A percentile compares a stretch with the other conserved stretches of the same genome.
Evolutionary conservation across 1,140 invertebrate genomes (phyloP).

Genomic region (Lepidotrigona ventralis): DNA sequence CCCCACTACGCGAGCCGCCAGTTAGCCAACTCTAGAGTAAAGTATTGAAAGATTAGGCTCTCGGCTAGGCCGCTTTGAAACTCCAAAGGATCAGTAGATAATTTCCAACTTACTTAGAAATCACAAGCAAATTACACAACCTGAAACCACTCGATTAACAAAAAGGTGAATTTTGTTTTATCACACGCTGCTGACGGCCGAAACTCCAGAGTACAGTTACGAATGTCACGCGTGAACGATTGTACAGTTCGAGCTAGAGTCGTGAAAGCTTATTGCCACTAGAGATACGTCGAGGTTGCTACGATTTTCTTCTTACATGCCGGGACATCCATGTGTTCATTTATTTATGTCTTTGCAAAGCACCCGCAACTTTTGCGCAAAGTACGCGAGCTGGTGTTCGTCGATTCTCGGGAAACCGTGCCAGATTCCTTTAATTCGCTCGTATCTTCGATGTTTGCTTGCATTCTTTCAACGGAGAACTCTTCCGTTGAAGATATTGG

Average conservation of each 20-base stretch:
- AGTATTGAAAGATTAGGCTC: neutral
- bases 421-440: too few species aligned
- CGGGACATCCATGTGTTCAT: neutral
- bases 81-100: neutral
- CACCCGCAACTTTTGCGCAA: neutral
- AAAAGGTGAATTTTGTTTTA: neutral
- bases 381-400: neutral
- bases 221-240: slow-evolving; percentile 23
- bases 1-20: too few species aligned
- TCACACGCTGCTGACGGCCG: neutral
- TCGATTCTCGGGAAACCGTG: too few species aligned
- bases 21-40: too few species aligned
- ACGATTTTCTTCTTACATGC: neutral
- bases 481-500: too few species aligned
- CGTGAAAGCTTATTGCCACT: slow-evolving; percentile 18
- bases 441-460: too few species aligned
- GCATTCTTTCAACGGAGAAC: too few species aligned
- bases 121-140: too few species aligned
- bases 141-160: neutral
- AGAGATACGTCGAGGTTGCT: slow-evolving; percentile 16
- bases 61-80: neutral
- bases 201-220: slow-evolving; percentile 7
- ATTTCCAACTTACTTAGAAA: too few species aligned
- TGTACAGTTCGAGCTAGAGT: slow-evolving; percentile 4
- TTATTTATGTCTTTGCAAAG: neutral